phyloP scores from a whole-genome alignment of 2,888 invertebrate genomes.

The Latheticus oryzae region DNA sequence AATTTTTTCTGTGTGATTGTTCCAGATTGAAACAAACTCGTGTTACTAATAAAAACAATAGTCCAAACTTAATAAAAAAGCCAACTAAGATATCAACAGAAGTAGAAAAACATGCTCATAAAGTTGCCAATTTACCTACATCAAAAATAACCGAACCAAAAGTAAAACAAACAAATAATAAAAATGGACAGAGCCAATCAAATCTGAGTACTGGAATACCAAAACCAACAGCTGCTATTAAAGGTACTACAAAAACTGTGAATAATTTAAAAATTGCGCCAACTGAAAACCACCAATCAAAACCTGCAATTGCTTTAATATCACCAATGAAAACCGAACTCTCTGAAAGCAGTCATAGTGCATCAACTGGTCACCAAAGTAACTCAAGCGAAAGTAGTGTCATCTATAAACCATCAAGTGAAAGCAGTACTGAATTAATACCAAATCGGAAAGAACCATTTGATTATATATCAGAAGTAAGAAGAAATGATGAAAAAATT shows the following conservation, averaged over 20 bases:
- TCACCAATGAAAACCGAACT: constrained; percentile 81
- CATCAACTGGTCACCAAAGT: constrained; percentile 75
- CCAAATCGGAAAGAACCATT: constrained; percentile 71
- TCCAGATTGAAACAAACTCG: constrained; percentile 59
- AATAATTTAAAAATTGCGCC: not conserved
- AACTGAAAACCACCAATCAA: constrained; percentile 38
- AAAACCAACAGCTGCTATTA: constrained; percentile 92
- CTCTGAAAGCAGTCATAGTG: constrained; percentile 78
- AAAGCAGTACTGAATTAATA: constrained; percentile 74
- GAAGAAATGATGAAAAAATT: constrained; percentile 64
- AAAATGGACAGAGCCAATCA: constrained; percentile 42
- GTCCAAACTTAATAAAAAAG: constrained; percentile 60
- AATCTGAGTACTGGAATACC: constrained; percentile 77
- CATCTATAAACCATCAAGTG: constrained; percentile 79
- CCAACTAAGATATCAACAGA: constrained; percentile 58
- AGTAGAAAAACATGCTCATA: constrained; percentile 63
- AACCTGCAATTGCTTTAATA: constrained; percentile 69
- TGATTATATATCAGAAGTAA: constrained; percentile 55
- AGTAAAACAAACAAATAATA: constrained; percentile 48
- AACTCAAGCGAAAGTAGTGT: constrained; percentile 81
- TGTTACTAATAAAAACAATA: constrained; percentile 56
- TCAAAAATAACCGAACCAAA: constrained; percentile 60
- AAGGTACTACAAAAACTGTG: no score
- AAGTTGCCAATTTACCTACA: constrained; percentile 58
- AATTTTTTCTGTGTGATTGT: no score